phyloP scores from a whole-genome alignment of 2,797 vertebrate genomes.

The Euthynnus affinis region DNA sequence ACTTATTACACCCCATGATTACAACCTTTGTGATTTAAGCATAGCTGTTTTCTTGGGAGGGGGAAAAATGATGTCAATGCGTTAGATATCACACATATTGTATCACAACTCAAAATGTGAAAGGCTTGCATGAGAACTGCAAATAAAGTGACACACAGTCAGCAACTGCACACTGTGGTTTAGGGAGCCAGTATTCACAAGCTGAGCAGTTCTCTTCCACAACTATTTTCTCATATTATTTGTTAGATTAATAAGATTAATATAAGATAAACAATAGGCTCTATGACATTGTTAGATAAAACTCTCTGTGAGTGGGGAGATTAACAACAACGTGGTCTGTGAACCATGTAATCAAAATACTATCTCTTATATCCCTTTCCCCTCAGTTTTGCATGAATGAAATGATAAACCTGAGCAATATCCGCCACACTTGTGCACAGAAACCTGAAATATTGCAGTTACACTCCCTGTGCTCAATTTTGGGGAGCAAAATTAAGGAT shows the following conservation, averaged over 20 bases:
- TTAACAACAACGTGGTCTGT: not conserved
- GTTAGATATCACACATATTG: not conserved
- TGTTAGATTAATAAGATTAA: not conserved
- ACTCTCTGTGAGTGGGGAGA: no score
- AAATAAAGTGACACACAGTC: slow-evolving; percentile 17
- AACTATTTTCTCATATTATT: not conserved
- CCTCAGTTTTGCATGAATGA: not conserved
- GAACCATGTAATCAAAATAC: not conserved
- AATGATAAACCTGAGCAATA: not conserved
- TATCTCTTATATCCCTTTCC: not conserved
- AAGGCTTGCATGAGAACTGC: slow-evolving; percentile 1
- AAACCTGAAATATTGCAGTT: not conserved
- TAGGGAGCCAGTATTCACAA: not conserved
- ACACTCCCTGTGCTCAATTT: not conserved
- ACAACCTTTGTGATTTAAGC: not conserved
- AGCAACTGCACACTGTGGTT: not conserved
- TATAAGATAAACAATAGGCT: not conserved
- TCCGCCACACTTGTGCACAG: not conserved
- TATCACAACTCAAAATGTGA: not conserved
- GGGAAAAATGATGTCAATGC: not conserved
- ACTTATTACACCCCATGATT: not conserved
- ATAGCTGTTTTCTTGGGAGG: not conserved
- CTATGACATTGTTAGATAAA: not conserved
- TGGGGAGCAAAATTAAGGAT: no score
- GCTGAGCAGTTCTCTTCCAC: not conserved